A percentile compares a stretch with the other conserved stretches of the same genome.
phyloP scores from a whole-genome alignment of 30 jellyfish, hydroid and myxozoan species.

The Catostylus mosaicus region DNA sequence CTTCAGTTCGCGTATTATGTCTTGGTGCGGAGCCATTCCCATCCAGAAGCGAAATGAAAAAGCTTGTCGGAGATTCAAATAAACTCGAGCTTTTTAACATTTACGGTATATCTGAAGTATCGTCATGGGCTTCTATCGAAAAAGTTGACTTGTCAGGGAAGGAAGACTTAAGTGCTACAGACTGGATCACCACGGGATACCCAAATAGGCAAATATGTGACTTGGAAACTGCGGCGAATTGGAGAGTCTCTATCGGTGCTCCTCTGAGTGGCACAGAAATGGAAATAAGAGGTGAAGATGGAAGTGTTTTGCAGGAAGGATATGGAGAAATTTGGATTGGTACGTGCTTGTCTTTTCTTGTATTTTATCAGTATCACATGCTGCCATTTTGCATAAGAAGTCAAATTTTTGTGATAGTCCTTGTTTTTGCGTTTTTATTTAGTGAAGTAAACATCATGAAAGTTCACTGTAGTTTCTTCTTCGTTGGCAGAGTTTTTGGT shows the following conservation, averaged over 20 bases:
- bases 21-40: conserved; percentile 95
- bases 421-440: no score
- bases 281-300: conserved; percentile 42
- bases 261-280: conserved; percentile 62
- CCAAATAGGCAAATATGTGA: not conserved
- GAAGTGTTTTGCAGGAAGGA: conserved; percentile 26
- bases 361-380: no score
- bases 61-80: not conserved
- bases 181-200: not conserved
- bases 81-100: conserved; percentile 43
- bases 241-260: conserved; percentile 46
- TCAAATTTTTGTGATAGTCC: no score
- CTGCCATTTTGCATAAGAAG: no score
- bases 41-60: conserved; percentile 6
- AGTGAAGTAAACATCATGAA: no score
- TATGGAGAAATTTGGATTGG: conserved; percentile 78
- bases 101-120: conserved; percentile 81
- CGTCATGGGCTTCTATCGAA: conserved; percentile 81
- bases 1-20: conserved; percentile 71
- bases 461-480: no score
- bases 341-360: conserved; percentile 4
- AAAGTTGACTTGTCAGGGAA: conserved; percentile 1
- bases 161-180: not conserved
- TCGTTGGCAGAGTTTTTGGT: no score
- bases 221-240: not conserved